Evolutionary conservation across 2,888 invertebrate species (phyloP), one percentile per base, ranked within the genome.

Genomic region (Orgyia antiqua): DNA sequence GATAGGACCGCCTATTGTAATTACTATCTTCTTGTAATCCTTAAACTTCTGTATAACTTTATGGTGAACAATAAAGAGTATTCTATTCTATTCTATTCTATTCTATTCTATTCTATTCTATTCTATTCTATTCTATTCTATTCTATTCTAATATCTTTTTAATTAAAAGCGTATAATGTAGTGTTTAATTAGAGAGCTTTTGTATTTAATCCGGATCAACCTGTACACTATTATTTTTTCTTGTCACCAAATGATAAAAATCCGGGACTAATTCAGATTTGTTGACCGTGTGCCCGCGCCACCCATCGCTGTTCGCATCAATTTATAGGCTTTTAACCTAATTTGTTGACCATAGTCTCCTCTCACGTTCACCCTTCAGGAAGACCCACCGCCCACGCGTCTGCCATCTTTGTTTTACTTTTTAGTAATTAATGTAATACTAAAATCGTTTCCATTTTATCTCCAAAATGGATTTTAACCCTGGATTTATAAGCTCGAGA

Each of bases 241-340:
- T 70, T 82, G 80, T 82, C 79, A 76, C 73, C 62, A 57, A 64
- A 59, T 75, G 77, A 83, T 79, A 83, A 76, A 66, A 73, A 72
- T 67, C 72, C 63, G 76, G 71, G 72, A 68, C 83, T 78, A 84
- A 83, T 86, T 83, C 83, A 71, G 65, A 40, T 69, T 58, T 67
- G 73, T 75, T 67, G 60, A 55, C 60, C 60, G 64, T 67, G 70
- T 66, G 73, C 60, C 70, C 58, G 71, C 69, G 75, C 82, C 82
- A 82, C 84, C 80, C 82, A 82, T 66, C 58, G 72, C 72, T 70
- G 74, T 70, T 74, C 71, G 74, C 76, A 74, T 78, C 74, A 75
- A 82, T 82, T 86, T 83, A 83, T 84, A 76, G 78, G 79, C 82
- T 82, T 82, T 83, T 82, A 83, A 75, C 74, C 79, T 82, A 82